A percentile compares a stretch with the other conserved stretches of the same genome.
phyloP scores from a whole-genome alignment of 2,888 invertebrate genomes.

The Heliothis peltigera region DNA sequence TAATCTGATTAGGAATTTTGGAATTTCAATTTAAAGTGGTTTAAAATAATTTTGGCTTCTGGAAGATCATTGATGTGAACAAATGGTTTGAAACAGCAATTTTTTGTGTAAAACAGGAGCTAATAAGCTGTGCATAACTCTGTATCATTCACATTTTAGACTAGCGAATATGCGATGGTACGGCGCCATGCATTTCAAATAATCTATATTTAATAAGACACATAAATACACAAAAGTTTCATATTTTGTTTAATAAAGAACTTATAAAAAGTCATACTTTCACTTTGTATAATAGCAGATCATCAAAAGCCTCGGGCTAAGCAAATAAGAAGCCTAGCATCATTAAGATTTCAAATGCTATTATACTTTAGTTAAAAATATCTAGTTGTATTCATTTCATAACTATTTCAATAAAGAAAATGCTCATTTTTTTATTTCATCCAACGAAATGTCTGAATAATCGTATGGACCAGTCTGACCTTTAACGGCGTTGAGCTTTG shows the following conservation, averaged over 20 bases:
- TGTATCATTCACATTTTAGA: background rate
- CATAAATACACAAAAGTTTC: slow-evolving; percentile 44
- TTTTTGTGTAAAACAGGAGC: background rate
- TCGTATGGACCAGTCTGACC: slow-evolving; percentile 54
- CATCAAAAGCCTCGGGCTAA: slow-evolving; percentile 53
- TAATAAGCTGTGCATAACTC: background rate
- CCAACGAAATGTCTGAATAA: slow-evolving; percentile 49
- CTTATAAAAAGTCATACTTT: slow-evolving; percentile 56
- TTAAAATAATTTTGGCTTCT: background rate
- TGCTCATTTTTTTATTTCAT: slow-evolving; percentile 36
- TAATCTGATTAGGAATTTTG: slow-evolving; percentile 47
- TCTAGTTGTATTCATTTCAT: slow-evolving; percentile 14
- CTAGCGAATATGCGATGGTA: background rate
- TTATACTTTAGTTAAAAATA: slow-evolving; percentile 5
- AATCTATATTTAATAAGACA: slow-evolving; percentile 53
- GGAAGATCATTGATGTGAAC: background rate
- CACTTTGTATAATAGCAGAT: slow-evolving; percentile 53
- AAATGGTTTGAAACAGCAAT: background rate
- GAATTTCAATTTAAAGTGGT: background rate
- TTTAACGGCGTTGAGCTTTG: slow-evolving; percentile 65
- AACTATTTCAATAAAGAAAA: slow-evolving; percentile 26
- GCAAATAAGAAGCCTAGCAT: slow-evolving; percentile 20
- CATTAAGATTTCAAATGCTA: background rate
- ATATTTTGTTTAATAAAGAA: slow-evolving; percentile 53
- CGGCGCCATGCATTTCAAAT: slow-evolving; percentile 11